These are phyloP conservation scores for Globodera ellingtonae DNA, from an alignment of 1,140 invertebrate species.

Conservation along the genomic window DNA sequence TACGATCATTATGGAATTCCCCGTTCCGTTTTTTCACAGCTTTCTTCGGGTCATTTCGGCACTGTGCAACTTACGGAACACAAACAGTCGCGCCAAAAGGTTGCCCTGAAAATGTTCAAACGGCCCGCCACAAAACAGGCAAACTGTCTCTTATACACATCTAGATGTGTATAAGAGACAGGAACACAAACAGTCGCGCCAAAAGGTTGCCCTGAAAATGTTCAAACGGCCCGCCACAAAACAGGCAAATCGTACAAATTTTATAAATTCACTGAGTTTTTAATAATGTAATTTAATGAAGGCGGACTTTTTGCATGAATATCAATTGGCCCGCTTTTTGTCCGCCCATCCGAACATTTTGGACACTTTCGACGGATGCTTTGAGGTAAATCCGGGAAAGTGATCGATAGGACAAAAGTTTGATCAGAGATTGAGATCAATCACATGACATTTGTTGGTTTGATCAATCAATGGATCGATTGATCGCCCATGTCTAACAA, in stretches of 20 bases:
- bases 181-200: slow-evolving; percentile 55
- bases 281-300: too few species aligned
- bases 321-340: slow-evolving; percentile 72
- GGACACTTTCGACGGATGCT: slow-evolving; percentile 66
- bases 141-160: too few species aligned
- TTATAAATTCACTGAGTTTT: slow-evolving; percentile 9
- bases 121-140: slow-evolving; percentile 60
- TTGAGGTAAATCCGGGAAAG: slow-evolving; percentile 4
- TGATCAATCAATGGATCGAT: too few species aligned
- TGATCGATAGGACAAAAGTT: too few species aligned
- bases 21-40: not conserved
- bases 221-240: slow-evolving; percentile 59
- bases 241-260: slow-evolving; percentile 41
- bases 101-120: slow-evolving; percentile 61
- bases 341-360: slow-evolving; percentile 70
- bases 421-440: too few species aligned
- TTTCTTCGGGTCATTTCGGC: slow-evolving; percentile 52
- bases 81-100: slow-evolving; percentile 50
- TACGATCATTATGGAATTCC: too few species aligned
- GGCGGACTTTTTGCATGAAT: slow-evolving; percentile 70
- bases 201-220: slow-evolving; percentile 58
- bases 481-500: too few species aligned
- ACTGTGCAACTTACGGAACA: slow-evolving; percentile 61
- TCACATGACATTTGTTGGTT: too few species aligned
- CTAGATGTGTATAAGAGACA: too few species aligned